Percentiles rank a stretch among this genome's conserved stretches.
Conservation (phyloP, 2,888 invertebrate genomes). For the Osmoderma eremita region DNA sequence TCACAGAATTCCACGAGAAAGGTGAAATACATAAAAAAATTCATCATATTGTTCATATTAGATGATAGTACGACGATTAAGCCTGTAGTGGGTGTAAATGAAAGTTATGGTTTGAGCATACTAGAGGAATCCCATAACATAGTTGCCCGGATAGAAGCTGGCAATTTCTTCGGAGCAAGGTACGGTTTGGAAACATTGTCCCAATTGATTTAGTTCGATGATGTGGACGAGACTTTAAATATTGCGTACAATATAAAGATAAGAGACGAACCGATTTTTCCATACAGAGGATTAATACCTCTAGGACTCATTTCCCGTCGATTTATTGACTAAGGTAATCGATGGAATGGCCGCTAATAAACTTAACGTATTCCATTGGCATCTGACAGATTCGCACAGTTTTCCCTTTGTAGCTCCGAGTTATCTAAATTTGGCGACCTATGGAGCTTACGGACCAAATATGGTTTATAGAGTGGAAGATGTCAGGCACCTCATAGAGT, state of each 20-base stretch:
- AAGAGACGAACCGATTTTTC: constrained; percentile 79
- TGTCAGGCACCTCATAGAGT: constrained; percentile 75
- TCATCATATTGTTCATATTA: constrained; percentile 65
- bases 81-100: constrained; percentile 73
- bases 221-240: constrained; percentile 67
- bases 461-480: constrained; percentile 73
- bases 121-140: constrained; percentile 65
- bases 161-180: constrained; percentile 78
- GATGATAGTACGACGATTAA: constrained; percentile 64
- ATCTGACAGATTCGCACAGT: constrained; percentile 86
- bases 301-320: no score
- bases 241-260: constrained; percentile 72
- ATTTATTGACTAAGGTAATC: constrained; percentile 75
- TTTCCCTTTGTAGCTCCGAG: constrained; percentile 83
- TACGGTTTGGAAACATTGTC: constrained; percentile 79
- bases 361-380: constrained; percentile 91
- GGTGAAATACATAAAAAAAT: constrained; percentile 34
- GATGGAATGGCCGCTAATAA: constrained; percentile 68
- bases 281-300: constrained; percentile 84
- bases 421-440: constrained; percentile 77
- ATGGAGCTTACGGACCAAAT: constrained; percentile 85
- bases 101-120: constrained; percentile 73
- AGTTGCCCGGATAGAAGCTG: constrained; percentile 65
- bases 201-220: constrained; percentile 80
- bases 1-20: neutral